These are phyloP conservation scores for Cochlearius cochlearius DNA, from an alignment of 2,113 vertebrate genomes.

Conservation along the genomic window DNA sequence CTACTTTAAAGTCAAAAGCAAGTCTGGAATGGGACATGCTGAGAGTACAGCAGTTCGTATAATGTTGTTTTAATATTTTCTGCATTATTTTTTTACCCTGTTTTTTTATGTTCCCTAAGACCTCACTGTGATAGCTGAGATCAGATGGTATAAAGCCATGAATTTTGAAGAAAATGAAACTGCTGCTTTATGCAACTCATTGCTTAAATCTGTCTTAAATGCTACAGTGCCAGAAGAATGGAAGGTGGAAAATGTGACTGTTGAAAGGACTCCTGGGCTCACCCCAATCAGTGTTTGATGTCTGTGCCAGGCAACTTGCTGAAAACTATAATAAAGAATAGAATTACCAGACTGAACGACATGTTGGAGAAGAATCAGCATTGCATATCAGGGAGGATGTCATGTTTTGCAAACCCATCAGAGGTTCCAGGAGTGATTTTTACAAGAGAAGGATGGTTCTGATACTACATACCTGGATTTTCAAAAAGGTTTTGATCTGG, in stretches of 20 bases:
- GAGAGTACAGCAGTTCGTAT: not conserved
- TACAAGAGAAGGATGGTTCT: not conserved
- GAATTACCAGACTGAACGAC: not conserved
- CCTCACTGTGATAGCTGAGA: not conserved
- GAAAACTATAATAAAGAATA: slow-evolving; percentile 12
- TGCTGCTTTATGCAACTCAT: not conserved
- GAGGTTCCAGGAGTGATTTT: not conserved
- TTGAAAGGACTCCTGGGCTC: not conserved
- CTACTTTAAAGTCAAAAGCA: not conserved
- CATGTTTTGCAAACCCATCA: not conserved
- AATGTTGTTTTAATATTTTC: not conserved
- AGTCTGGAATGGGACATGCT: not conserved
- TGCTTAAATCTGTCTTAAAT: not conserved
- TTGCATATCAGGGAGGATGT: not conserved
- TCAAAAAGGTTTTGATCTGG: not conserved
- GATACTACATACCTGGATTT: not conserved
- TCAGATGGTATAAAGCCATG: not conserved
- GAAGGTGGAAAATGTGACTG: slow-evolving; percentile 9
- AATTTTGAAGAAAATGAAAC: not conserved
- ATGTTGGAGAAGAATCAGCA: not conserved
- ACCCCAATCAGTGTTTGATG: not conserved
- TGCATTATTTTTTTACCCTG: not conserved
- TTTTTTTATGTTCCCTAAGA: not conserved
- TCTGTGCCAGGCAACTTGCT: slow-evolving; percentile 7
- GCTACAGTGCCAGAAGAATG: not conserved